phyloP scores from a whole-genome alignment of 2,888 invertebrate genomes.

The Tupiocoris notatus region DNA sequence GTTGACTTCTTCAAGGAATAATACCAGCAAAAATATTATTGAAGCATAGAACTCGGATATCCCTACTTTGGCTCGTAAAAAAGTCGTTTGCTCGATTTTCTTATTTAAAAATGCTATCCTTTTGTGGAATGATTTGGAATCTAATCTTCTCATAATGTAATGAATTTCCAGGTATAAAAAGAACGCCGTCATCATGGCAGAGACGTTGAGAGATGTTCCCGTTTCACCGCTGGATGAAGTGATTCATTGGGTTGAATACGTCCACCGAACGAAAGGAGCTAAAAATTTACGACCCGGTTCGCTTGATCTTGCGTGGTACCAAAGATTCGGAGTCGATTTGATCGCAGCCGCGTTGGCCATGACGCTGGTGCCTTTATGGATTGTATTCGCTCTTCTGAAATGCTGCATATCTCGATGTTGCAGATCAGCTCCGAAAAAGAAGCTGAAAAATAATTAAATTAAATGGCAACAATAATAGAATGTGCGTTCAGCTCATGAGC shows the following conservation, averaged over 20 bases:
- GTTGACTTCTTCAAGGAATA: too few relatives aligned
- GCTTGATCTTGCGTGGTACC: conserved; percentile 26
- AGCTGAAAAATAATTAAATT: neutral
- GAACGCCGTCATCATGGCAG: neutral
- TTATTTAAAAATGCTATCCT: too few relatives aligned
- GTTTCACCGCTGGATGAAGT: conserved; percentile 5
- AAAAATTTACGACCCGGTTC: conserved; percentile 6
- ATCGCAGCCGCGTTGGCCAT: neutral
- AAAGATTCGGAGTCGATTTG: conserved; percentile 26
- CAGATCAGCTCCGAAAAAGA: neutral
- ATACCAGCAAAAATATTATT: too few relatives aligned
- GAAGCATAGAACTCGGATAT: too few relatives aligned
- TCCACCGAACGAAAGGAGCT: conserved; percentile 27
- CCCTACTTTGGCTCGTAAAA: too few relatives aligned
- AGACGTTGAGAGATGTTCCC: conserved; percentile 13
- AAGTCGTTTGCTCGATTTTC: too few relatives aligned
- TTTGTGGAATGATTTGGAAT: too few relatives aligned
- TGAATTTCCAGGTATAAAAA: conserved; percentile 23
- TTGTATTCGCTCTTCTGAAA: neutral
- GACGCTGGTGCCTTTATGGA: neutral
- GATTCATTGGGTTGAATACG: conserved; percentile 25
- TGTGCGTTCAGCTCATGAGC: too few relatives aligned
- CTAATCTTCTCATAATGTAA: too few relatives aligned
- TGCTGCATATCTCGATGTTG: neutral
- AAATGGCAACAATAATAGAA: too few relatives aligned